Evolutionary conservation across 1,140 invertebrate genomes (phyloP).

Genomic region (Drosophila guanche): DNA sequence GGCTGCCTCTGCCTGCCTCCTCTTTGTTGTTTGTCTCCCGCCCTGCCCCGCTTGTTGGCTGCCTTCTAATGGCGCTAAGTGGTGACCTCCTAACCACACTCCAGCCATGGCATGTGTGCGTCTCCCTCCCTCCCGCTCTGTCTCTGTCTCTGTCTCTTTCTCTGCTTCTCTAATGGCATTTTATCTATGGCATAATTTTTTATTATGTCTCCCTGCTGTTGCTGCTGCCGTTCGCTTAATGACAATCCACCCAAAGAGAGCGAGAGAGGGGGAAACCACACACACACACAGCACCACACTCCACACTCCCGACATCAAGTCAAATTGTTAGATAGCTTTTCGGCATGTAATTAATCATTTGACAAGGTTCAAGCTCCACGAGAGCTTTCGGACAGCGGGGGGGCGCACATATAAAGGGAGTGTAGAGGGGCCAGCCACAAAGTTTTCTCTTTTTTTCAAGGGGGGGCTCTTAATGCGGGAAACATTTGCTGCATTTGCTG

Average conservation of each 20-base stretch:
- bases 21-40: slow-evolving; percentile 20
- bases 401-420: neutral
- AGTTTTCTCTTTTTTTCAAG: slow-evolving; percentile 6
- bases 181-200: slow-evolving; percentile 82
- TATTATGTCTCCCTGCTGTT: slow-evolving; percentile 66
- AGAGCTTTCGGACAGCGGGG: neutral
- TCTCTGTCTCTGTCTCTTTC: slow-evolving; percentile 13
- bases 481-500: slow-evolving; percentile 58
- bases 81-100: slow-evolving; percentile 53
- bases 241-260: slow-evolving; percentile 56
- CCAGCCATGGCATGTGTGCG: neutral
- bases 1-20: slow-evolving; percentile 26
- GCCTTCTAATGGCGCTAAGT: slow-evolving; percentile 80
- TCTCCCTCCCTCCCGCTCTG: neutral
- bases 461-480: slow-evolving; percentile 48
- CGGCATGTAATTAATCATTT: slow-evolving; percentile 81
- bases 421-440: too few species aligned
- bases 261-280: slow-evolving; percentile 10
- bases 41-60: slow-evolving; percentile 40
- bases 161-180: slow-evolving; percentile 74
- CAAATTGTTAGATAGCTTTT: slow-evolving; percentile 82
- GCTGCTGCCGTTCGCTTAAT: slow-evolving; percentile 61
- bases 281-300: slow-evolving; percentile 20
- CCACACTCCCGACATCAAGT: slow-evolving; percentile 49
- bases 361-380: slow-evolving; percentile 46